Conservation (phyloP, 2,113 vertebrate genomes). For the Rhinogobius similis region DNA sequence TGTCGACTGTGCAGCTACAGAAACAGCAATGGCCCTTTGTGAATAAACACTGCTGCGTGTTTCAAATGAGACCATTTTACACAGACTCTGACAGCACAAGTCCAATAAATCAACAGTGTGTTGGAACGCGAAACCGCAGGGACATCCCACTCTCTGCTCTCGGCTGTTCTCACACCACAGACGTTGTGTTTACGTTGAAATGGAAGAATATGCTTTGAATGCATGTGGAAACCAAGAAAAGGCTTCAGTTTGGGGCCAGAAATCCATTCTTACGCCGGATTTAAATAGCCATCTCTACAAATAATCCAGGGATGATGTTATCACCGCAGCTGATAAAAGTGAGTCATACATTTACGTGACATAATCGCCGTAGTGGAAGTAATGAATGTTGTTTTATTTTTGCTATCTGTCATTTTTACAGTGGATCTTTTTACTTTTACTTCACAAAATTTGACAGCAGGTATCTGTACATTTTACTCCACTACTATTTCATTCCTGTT, state of each 20-base stretch:
- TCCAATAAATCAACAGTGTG: conserved; percentile 46
- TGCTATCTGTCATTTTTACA: no score
- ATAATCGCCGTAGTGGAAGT: no score
- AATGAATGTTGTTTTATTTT: no score
- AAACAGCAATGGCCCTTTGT: conserved; percentile 29
- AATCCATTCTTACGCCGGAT: not conserved
- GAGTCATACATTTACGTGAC: no score
- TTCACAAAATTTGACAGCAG: no score
- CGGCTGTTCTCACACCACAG: conserved; percentile 15
- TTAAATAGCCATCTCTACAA: no score
- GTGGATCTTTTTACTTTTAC: no score
- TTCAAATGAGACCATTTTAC: conserved; percentile 34
- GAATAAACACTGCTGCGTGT: conserved; percentile 12
- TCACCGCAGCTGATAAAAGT: no score
- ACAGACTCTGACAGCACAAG: conserved; percentile 40
- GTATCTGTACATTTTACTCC: no score
- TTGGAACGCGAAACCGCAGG: conserved; percentile 34
- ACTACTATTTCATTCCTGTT: no score
- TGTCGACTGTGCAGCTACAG: conserved; percentile 36
- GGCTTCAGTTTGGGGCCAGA: not conserved
- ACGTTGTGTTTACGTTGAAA: conserved; percentile 22
- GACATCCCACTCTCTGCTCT: conserved; percentile 51
- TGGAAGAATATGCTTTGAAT: conserved; percentile 1
- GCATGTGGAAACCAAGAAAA: not conserved
- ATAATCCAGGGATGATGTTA: no score